phyloP scores from a whole-genome alignment of 2,888 invertebrate species.

The Suillia variegata region DNA sequence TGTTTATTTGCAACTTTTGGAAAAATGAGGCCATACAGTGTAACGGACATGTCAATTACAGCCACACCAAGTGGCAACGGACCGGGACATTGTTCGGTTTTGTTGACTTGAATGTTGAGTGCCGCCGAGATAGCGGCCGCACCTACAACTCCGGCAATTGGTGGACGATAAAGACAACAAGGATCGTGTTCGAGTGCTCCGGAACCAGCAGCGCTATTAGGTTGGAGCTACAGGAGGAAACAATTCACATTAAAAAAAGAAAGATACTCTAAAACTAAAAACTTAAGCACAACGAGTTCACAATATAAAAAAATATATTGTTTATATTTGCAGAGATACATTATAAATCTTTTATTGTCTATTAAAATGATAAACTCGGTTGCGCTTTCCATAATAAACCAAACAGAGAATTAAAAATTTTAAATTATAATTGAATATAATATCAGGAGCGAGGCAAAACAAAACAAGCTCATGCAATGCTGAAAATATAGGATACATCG shows the following conservation, averaged over 20 bases:
- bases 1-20: constrained; percentile 95
- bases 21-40: constrained; percentile 92
- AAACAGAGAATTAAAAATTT: no score
- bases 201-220: constrained; percentile 93
- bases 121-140: constrained; percentile 15
- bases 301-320: not conserved
- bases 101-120: constrained; percentile 55
- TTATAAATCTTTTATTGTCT: no score
- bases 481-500: no score
- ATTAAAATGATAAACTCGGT: not conserved
- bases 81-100: constrained; percentile 66
- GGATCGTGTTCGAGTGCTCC: constrained; percentile 97
- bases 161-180: constrained; percentile 82
- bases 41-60: constrained; percentile 93
- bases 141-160: constrained; percentile 13
- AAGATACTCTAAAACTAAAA: constrained; percentile 3
- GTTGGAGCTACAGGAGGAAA: constrained; percentile 74
- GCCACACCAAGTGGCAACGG: constrained; percentile 93
- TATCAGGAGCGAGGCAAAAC: not conserved
- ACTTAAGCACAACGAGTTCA: not conserved
- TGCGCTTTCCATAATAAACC: no score
- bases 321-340: no score
- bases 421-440: no score
- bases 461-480: not conserved
- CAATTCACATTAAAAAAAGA: constrained; percentile 12